phyloP scores from a whole-genome alignment of 2,797 vertebrate species.

The Emys orbicularis region DNA sequence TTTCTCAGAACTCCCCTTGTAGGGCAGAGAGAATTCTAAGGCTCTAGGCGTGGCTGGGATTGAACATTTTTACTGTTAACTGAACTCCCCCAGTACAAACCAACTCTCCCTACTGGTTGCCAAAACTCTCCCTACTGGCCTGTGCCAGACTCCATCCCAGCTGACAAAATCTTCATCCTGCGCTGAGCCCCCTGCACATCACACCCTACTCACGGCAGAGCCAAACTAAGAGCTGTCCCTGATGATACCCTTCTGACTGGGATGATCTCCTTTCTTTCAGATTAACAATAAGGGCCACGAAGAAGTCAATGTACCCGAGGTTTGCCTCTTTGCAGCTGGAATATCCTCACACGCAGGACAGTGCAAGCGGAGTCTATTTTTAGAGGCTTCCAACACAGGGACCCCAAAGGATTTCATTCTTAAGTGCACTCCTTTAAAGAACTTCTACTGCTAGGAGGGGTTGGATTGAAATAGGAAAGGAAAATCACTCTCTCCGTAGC shows the following conservation, averaged over 20 bases:
- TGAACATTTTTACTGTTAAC: neutral
- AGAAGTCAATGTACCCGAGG: too few relatives aligned
- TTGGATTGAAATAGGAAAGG: neutral
- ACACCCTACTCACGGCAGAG: neutral
- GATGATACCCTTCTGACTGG: too few relatives aligned
- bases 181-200: neutral
- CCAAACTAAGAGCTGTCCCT: neutral
- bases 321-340: too few relatives aligned
- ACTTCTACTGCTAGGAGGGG: neutral
- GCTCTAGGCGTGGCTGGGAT: neutral
- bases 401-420: too few relatives aligned
- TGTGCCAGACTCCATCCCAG: neutral
- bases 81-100: neutral
- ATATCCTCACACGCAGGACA: too few relatives aligned
- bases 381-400: neutral
- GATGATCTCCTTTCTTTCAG: too few relatives aligned
- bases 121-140: neutral
- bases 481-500: accelerated
- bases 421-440: neutral
- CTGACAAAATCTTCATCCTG: neutral
- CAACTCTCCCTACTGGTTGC: neutral
- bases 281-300: too few relatives aligned
- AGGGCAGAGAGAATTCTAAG: too few relatives aligned
- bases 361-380: neutral
- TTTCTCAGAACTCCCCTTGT: neutral